Evolutionary conservation across 2,888 invertebrate genomes (phyloP), one percentile per base, ranked within the genome.

Genomic region (Polydrusus pterygomalis): DNA sequence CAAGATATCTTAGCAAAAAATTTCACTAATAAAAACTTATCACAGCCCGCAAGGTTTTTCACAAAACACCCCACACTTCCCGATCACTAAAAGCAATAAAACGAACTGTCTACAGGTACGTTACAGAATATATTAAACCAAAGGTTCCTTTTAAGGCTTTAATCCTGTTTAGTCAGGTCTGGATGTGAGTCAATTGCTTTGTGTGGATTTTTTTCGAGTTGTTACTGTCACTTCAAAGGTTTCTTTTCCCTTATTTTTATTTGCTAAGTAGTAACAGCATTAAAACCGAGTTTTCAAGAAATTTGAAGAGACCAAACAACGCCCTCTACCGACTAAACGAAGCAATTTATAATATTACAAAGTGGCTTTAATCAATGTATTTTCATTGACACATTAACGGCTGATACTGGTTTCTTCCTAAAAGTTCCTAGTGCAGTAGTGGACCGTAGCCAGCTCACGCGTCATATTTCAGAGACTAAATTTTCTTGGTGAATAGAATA

Each of bases 71-170:
- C 15, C 34, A 38, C 58, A 34, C 34, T 34, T 25, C 13, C 8
- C 25, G 15, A 60, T 11, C n/a, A 54, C 17, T 15, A 17, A 17
- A 38, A 17, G 17, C 38, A 15, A 10, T 60, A 17, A 0, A 38
- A 17, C 13, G 11, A 9, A 30, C 18, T 38, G 30, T 15, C 38
- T 38, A 38, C 45, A 25, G 45, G 47, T 45, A 63, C 18, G 45
- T 45, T 13, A 43, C 17, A 6, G 7, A 70, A 65, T 1, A 60
- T 8, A 70, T 64, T 70, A 43, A 43, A 49, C 25, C 73, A 74
- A 20, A 65, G 51, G 40, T 75, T 63, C 49, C 40, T 77, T 81
- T 80, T 81, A 82, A 49, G 82, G 82, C 64, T 82, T 83, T 82
- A 79, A 82, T 81, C 80, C 74, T 63, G 74, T 82, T 83, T 80